Conservation (phyloP, 2,888 invertebrate species). For the Pyrrhia umbra region DNA sequence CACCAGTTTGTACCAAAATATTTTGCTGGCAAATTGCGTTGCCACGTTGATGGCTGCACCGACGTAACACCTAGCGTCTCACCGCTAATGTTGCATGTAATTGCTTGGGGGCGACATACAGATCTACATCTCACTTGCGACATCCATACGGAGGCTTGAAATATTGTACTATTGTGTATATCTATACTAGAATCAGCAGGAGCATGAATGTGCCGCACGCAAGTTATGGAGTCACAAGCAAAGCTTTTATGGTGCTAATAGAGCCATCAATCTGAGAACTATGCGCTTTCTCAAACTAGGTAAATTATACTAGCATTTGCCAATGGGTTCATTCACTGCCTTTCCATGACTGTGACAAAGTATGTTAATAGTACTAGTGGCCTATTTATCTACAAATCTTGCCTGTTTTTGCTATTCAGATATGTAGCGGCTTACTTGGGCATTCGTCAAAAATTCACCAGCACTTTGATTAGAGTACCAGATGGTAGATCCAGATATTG, state of each 20-base stretch:
- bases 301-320: constrained; percentile 11
- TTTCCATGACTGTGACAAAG: constrained; percentile 19
- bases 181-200: constrained; percentile 1
- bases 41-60: constrained; percentile 29
- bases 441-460: neutral
- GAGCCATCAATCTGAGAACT: constrained; percentile 23
- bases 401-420: neutral
- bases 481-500: neutral
- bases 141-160: constrained; percentile 19
- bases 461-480: neutral
- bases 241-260: constrained; percentile 15
- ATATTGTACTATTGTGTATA: constrained; percentile 6
- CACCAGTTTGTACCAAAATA: constrained; percentile 45
- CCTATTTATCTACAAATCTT: constrained; percentile 15
- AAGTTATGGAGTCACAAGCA: constrained; percentile 24
- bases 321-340: constrained; percentile 26
- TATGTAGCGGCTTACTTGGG: neutral
- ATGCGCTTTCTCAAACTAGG: constrained; percentile 24
- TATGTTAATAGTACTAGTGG: constrained; percentile 28
- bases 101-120: constrained; percentile 43
- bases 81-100: constrained; percentile 59
- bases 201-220: neutral
- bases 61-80: constrained; percentile 48
- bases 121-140: constrained; percentile 44
- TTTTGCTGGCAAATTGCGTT: constrained; percentile 40